Evolutionary conservation across 2,888 invertebrate genomes (phyloP), one percentile per base, ranked within the genome.

Genomic region (Lydus trimaculatus): DNA sequence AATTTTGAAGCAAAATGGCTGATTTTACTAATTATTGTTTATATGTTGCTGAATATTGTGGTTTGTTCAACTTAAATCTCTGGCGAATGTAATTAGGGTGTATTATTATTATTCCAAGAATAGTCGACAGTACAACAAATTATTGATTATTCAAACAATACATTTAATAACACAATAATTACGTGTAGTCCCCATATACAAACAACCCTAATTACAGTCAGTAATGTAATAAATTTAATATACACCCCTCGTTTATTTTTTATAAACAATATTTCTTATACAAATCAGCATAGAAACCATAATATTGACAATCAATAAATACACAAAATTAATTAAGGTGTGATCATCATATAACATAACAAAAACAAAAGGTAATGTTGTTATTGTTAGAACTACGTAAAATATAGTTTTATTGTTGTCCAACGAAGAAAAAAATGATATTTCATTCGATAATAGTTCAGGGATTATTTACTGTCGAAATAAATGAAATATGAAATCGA

Each of bases 71-170:
- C 9, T 48, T 20, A 20, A 48, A 48, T 20, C 48, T 9, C 9
- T 11, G 0, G 48, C 48, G 25, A 52, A 13, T 52, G 52, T 6
- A 52, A 52, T 52, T 52, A 52, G 52, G 25, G 20, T 8, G 48
- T 48, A 48, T 48, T 48, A 52, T 43, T n/a, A 43, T 25, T 52
- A 25, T 52, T 52, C 3, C 52, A 56, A 15, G 23, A 56, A 56
- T n/a, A 28, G 28, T 28, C 11, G 15, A 25, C 56, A 56, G 15
- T 23, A 52, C 9, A 52, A 23, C 52, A 52, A 25, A 52, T 23
- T 56, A 56, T 56, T 28, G 56, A 56, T 56, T 56, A 56, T 56
- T 28, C 56, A 56, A 56, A 56, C 56, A 56, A 56, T 56, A 56
- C 25, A 5, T 56, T 56, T 56, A 11, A 56, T 56, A 28, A 56